Conservation (phyloP, 2,113 vertebrate species). For the Tetraodon nigroviridis region DNA sequence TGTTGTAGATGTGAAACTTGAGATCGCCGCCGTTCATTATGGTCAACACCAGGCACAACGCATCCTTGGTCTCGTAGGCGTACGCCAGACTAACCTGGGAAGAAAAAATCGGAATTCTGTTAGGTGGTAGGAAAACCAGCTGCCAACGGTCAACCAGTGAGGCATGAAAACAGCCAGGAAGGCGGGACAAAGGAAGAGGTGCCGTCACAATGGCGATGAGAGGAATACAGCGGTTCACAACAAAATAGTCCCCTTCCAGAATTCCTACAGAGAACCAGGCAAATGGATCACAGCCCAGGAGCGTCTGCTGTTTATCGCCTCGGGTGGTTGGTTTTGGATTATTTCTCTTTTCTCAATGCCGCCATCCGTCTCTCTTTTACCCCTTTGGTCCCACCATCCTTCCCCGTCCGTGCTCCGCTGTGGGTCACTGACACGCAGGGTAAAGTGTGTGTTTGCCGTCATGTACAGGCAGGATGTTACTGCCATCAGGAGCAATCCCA, state of each 20-base stretch:
- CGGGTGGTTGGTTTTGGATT: not conserved
- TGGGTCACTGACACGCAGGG: conserved; percentile 58
- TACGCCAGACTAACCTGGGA: conserved; percentile 85
- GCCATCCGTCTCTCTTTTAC: conserved; percentile 32
- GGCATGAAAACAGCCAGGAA: not conserved
- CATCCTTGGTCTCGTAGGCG: conserved; percentile 84
- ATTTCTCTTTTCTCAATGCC: conserved; percentile 22
- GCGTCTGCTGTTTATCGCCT: too few relatives aligned
- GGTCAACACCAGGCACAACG: conserved; percentile 90
- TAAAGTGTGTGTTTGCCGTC: conserved; percentile 23
- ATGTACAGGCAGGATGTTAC: conserved; percentile 63
- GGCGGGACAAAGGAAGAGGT: conserved; percentile 23
- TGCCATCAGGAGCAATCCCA: conserved; percentile 61
- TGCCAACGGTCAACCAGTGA: not conserved
- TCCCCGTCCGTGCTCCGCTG: not conserved
- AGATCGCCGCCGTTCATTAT: conserved; percentile 93
- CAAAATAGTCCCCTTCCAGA: too few relatives aligned
- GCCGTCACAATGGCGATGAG: too few relatives aligned
- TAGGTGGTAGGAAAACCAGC: conserved; percentile 10
- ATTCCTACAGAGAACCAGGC: too few relatives aligned
- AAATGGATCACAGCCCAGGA: too few relatives aligned
- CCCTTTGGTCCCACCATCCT: conserved; percentile 29
- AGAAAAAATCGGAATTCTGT: conserved; percentile 18
- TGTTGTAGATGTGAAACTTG: conserved; percentile 93
- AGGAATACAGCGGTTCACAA: too few relatives aligned